phyloP scores from a whole-genome alignment of 2,797 vertebrate genomes.

The Pseudomugil gertrudae region DNA sequence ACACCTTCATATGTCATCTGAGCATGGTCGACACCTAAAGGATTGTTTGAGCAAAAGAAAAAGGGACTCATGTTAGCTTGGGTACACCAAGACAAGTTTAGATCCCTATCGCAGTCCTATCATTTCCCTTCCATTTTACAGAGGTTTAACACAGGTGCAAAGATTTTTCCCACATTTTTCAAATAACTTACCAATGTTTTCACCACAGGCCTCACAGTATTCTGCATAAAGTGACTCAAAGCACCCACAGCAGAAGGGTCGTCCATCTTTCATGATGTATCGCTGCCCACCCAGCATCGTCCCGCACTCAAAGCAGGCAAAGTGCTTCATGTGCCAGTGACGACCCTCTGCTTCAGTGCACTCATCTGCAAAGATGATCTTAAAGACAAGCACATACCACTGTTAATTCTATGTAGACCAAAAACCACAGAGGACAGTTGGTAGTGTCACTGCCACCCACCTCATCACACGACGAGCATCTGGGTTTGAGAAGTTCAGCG shows the following conservation, averaged over 20 bases:
- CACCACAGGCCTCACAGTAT: constrained; percentile 95
- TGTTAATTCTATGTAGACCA: constrained; percentile 7
- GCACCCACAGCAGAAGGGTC: constrained; percentile 93
- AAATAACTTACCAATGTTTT: constrained; percentile 88
- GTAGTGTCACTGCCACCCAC: constrained; percentile 26
- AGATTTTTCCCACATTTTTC: not conserved
- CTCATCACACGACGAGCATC: constrained; percentile 94
- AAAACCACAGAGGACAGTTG: not conserved
- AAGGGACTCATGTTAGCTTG: not conserved
- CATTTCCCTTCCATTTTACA: not conserved
- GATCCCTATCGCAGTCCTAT: not conserved
- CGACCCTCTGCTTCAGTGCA: constrained; percentile 96
- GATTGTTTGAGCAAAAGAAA: constrained; percentile 5
- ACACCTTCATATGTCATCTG: constrained; percentile 98
- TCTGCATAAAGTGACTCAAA: constrained; percentile 95
- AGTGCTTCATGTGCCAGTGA: constrained; percentile 99
- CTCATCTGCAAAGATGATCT: constrained; percentile 96
- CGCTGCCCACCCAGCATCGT: constrained; percentile 93
- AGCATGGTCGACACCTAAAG: constrained; percentile 93
- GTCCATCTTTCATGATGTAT: constrained; percentile 98
- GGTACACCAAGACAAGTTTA: no score
- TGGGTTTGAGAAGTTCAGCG: constrained; percentile 93
- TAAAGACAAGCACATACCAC: constrained; percentile 46
- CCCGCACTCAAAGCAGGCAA: constrained; percentile 95
- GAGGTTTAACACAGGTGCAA: not conserved